A percentile compares a stretch with the other conserved stretches of the same genome.
Conservation (phyloP, 1,140 invertebrate species). For the Rhizoglyphus robini region DNA sequence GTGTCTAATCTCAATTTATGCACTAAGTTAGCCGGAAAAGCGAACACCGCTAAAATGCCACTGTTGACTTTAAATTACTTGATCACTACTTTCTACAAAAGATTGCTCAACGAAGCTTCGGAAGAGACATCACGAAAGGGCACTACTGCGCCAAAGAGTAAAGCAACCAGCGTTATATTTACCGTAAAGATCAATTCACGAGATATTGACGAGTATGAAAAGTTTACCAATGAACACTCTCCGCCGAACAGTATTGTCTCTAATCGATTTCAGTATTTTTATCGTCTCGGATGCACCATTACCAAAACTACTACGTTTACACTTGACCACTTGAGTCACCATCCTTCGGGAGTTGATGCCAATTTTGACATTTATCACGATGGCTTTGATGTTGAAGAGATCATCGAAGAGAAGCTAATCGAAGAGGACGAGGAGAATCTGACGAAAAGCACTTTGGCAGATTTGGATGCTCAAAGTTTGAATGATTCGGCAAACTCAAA, state of each 20-base stretch:
- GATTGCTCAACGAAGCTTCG: background rate
- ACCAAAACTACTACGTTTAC: background rate
- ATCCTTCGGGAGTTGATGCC: background rate
- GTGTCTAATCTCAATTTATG: background rate
- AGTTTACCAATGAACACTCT: background rate
- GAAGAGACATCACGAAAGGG: background rate
- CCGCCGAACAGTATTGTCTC: no score
- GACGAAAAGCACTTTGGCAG: background rate
- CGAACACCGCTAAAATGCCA: background rate
- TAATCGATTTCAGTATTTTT: background rate
- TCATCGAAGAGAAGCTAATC: constrained; percentile 4
- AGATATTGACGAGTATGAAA: background rate
- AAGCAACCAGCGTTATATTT: constrained; percentile 1
- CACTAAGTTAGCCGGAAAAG: background rate
- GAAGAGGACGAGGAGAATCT: background rate
- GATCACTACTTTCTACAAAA: background rate
- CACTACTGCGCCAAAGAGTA: background rate
- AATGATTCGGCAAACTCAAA: background rate
- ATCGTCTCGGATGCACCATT: background rate
- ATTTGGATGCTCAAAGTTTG: background rate
- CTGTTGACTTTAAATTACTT: background rate
- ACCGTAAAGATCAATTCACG: background rate
- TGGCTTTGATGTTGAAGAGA: background rate
- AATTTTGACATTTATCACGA: constrained; percentile 5
- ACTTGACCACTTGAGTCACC: background rate